phyloP scores from a whole-genome alignment of 2,797 vertebrate genomes.

The Gymnopithys bicolor region DNA sequence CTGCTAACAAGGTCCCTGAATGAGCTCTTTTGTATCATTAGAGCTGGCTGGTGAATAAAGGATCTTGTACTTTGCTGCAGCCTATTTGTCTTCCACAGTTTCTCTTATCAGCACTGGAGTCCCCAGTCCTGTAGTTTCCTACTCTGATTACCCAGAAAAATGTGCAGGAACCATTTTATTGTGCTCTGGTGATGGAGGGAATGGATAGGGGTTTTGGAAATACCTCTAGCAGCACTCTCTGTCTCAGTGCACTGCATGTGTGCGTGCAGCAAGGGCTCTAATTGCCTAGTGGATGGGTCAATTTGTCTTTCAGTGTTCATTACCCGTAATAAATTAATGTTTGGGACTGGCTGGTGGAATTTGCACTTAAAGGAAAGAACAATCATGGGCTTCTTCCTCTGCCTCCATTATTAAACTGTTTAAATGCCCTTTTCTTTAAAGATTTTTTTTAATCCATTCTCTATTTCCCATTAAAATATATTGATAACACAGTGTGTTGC shows the following conservation, averaged over 20 bases:
- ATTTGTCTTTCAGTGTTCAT: constrained; percentile 56
- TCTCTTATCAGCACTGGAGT: neutral
- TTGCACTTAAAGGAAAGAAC: constrained; percentile 34
- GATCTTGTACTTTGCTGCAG: constrained; percentile 1
- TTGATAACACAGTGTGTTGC: neutral
- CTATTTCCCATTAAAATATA: neutral
- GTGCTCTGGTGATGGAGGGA: neutral
- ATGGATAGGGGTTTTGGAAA: neutral
- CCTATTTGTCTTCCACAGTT: neutral
- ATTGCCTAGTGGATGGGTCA: constrained; percentile 54
- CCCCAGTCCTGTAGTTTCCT: neutral
- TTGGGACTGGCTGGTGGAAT: constrained; percentile 42
- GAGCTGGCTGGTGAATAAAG: neutral
- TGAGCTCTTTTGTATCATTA: neutral
- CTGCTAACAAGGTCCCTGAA: constrained; percentile 47
- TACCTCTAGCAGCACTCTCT: neutral
- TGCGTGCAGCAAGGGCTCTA: constrained; percentile 5
- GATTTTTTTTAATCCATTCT: neutral
- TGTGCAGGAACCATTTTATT: neutral
- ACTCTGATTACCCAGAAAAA: neutral
- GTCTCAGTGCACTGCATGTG: neutral
- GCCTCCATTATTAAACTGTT: neutral
- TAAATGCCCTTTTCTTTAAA: neutral
- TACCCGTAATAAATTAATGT: constrained; percentile 54
- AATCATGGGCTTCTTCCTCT: constrained; percentile 1